phyloP scores from a whole-genome alignment of 2,797 vertebrate species.

The Fringilla coelebs region DNA sequence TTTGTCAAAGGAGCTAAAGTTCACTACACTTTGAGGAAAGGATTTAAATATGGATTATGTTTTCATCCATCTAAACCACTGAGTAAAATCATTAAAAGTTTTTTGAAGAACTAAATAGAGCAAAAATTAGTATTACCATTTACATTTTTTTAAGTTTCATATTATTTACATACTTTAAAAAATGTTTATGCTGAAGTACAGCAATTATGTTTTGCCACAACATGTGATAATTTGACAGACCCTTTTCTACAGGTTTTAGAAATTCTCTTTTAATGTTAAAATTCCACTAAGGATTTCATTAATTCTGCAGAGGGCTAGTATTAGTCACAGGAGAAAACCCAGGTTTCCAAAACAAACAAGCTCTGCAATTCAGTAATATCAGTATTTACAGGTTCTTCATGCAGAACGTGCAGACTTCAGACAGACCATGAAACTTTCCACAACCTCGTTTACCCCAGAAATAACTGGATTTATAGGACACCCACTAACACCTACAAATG shows the following conservation, averaged over 20 bases:
- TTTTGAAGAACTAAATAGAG: not conserved
- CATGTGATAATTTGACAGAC: not conserved
- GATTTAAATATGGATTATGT: not conserved
- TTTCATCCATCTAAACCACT: not conserved
- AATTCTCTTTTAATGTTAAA: not conserved
- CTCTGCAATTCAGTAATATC: not conserved
- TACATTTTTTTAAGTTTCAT: not conserved
- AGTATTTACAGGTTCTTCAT: not conserved
- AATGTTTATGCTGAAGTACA: not conserved
- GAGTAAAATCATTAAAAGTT: not conserved
- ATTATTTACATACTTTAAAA: not conserved
- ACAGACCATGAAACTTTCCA: not conserved
- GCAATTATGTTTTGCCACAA: not conserved
- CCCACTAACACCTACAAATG: slow-evolving; percentile 49
- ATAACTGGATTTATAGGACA: slow-evolving; percentile 50
- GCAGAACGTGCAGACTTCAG: not conserved
- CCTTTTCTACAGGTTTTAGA: not conserved
- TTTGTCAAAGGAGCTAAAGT: slow-evolving; percentile 1
- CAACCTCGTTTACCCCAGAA: not conserved
- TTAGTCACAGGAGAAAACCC: not conserved
- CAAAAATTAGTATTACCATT: not conserved
- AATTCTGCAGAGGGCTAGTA: not conserved
- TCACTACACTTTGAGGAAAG: not conserved
- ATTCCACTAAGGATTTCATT: not conserved
- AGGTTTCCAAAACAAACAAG: not conserved